Base-by-base conservation (phyloP, 2,113 vertebrate species). In the Melanerpes aurifrons region DNA sequence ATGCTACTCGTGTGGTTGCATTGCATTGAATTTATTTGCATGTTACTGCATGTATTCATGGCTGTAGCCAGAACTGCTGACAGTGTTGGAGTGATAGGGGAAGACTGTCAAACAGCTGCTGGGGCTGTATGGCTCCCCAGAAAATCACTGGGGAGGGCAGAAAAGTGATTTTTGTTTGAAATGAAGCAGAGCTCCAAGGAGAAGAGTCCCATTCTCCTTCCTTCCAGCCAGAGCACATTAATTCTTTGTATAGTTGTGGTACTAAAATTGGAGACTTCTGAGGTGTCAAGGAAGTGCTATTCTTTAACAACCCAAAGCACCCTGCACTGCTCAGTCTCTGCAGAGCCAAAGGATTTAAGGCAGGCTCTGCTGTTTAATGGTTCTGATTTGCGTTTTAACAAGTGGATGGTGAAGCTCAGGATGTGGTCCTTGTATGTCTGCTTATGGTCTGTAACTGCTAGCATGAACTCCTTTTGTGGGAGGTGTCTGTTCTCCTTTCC, bases 1-100 rank as follows among this genome's bases (percentile, higher is more conserved):
- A 14, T 82, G 45, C 73, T 88, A 50, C 70, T 88, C 17, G 7
- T 94, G 81, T 82, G 86, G 76, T 84, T 89, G 63, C 40, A 12
- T 71, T 89, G 63, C 70, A 53, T 82, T 92, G 72, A 29, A 35
- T 72, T 64, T 81, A 84, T 93, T 94, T 92, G 83, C 88, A 37
- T 88, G 74, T 94, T 72, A 7, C 74, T 92, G 40, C 88, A 86
- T 90, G 92, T 78, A 14, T 84, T 93, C 32, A 6, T 50, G 76
- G 69, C 62, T 92, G 3, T 48, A 89, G 54, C 70, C 80, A 89
- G 77, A 94, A 76, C 18, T 89, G 88, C 90, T 96, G 96, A 86
- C 86, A 14, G 15, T 79, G 58, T 45, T 81, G 70, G 48, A 80
- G 32, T 31, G 61, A 73, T 54, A 43, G 17, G 37, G 53, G 17